Conservation (phyloP, 2,888 invertebrate genomes). For the Thumatha senex region DNA sequence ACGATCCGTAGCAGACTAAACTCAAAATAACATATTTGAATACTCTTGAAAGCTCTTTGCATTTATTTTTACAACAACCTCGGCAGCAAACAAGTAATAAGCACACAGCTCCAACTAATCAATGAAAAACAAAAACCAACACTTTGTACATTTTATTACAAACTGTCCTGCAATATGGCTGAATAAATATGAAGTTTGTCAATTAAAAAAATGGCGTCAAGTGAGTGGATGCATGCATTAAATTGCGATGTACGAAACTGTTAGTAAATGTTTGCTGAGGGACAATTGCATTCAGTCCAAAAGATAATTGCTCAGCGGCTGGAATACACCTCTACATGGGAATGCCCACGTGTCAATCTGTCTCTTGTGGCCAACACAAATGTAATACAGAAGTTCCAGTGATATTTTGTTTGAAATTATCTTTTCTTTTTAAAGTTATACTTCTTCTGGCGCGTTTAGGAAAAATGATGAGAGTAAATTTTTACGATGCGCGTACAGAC, state of each 20-base stretch:
- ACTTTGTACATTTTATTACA: constrained; percentile 32
- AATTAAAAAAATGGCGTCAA: constrained; percentile 31
- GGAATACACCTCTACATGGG: constrained; percentile 47
- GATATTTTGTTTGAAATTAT: not conserved
- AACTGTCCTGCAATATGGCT: constrained; percentile 21
- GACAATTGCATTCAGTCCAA: constrained; percentile 45
- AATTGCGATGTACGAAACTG: constrained; percentile 38
- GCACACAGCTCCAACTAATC: constrained; percentile 7
- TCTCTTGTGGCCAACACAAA: constrained; percentile 2
- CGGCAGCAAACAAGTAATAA: constrained; percentile 7
- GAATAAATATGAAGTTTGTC: constrained; percentile 45
- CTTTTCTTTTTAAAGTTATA: not conserved
- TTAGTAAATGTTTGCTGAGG: constrained; percentile 50
- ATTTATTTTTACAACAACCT: constrained; percentile 26
- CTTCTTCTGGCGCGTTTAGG: too few relatives aligned
- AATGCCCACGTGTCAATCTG: constrained; percentile 40
- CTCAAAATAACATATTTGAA: too few relatives aligned
- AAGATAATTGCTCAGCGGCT: constrained; percentile 58
- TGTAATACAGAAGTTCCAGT: constrained; percentile 6
- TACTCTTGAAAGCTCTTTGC: too few relatives aligned
- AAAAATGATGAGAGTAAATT: too few relatives aligned
- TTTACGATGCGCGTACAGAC: too few relatives aligned
- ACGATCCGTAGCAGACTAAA: too few relatives aligned
- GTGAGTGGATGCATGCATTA: constrained; percentile 19
- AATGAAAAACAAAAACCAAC: constrained; percentile 20